Percentiles rank a stretch among this genome's conserved stretches.
Conservation (phyloP, 37 sponge, comb jelly and placozoan genomes). For the Hexactinellida sp. region DNA sequence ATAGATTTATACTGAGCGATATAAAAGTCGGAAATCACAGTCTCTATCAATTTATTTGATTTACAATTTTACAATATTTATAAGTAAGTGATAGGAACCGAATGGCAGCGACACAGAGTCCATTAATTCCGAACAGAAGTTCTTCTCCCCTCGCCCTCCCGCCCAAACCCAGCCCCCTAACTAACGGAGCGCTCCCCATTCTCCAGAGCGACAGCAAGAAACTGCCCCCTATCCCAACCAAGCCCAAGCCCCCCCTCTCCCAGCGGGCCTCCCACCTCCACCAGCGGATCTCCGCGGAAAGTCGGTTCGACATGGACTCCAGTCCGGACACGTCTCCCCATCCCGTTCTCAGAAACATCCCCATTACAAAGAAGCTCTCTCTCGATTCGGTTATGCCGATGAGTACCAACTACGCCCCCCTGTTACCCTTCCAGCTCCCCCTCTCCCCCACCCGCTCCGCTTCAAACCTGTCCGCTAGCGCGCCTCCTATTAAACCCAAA, state of each 20-base stretch:
- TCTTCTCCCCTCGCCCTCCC: background rate
- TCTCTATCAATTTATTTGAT: background rate
- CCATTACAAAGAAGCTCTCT: background rate
- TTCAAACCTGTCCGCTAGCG: background rate
- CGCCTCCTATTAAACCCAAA: background rate
- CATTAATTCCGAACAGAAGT: background rate
- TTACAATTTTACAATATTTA: background rate
- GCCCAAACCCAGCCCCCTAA: background rate
- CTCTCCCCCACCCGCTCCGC: background rate
- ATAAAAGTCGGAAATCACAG: background rate
- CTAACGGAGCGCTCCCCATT: background rate
- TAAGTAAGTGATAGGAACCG: background rate
- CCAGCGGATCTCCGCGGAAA: background rate
- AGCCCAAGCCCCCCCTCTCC: background rate
- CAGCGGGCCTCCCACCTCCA: background rate
- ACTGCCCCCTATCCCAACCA: background rate
- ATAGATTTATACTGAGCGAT: background rate
- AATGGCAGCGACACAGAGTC: conserved; percentile 2
- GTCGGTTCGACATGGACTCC: background rate
- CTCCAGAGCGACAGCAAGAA: background rate
- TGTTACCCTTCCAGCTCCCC: background rate
- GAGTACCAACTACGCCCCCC: background rate
- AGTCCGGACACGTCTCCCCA: background rate
- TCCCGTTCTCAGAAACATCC: background rate
- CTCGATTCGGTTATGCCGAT: background rate